phyloP scores from a whole-genome alignment of 2,113 vertebrate species.

The Corythoichthys intestinalis region DNA sequence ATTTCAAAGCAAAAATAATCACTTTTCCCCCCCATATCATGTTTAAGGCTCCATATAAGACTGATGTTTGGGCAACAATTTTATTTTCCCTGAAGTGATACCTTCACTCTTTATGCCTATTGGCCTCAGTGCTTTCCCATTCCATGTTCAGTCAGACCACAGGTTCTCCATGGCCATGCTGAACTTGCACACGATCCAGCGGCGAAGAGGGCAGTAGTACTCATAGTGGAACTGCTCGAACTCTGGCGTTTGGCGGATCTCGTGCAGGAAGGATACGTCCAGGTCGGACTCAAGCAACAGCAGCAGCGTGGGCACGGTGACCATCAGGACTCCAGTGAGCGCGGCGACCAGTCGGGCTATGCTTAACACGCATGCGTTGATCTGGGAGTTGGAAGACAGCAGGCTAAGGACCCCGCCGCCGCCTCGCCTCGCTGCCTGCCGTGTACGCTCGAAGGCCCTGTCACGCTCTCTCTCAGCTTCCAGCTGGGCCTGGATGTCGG shows the following conservation, averaged over 20 bases:
- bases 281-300: conserved; percentile 94
- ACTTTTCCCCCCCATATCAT: neutral
- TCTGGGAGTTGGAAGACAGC: conserved; percentile 80
- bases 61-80: conserved; percentile 28
- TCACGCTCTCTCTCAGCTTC: conserved; percentile 85
- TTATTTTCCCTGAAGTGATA: conserved; percentile 17
- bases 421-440: conserved; percentile 72
- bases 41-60: conserved; percentile 8
- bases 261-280: conserved; percentile 92
- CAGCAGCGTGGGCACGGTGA: conserved; percentile 77
- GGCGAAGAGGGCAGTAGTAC: conserved; percentile 94
- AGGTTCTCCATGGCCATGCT: conserved; percentile 80
- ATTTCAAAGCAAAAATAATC: neutral
- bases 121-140: neutral
- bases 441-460: conserved; percentile 79
- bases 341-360: conserved; percentile 84
- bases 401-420: conserved; percentile 76
- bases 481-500: conserved; percentile 86
- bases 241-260: conserved; percentile 96
- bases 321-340: conserved; percentile 75
- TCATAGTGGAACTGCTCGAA: conserved; percentile 97
- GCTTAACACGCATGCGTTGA: conserved; percentile 85
- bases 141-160: conserved; percentile 77
- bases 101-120: conserved; percentile 7
- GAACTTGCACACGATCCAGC: conserved; percentile 90